A percentile compares a stretch with the other conserved stretches of the same genome.
These are phyloP conservation scores for Leucophenga varia DNA, from an alignment of 1,140 invertebrate species.

Conservation along the genomic window DNA sequence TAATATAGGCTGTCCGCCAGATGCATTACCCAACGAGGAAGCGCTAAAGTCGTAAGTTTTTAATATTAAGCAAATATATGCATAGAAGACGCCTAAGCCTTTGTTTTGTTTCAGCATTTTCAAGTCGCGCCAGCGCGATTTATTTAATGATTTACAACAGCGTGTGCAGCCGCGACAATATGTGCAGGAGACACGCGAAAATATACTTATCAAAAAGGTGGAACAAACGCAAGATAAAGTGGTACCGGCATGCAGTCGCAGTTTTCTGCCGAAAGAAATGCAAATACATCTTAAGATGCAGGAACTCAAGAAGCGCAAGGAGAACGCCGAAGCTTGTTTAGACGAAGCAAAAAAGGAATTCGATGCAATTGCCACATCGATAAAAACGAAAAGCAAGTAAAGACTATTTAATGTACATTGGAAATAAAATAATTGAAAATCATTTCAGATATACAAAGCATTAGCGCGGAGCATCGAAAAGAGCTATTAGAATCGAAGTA, in stretches of 20 bases:
- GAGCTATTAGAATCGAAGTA: slow-evolving; percentile 23
- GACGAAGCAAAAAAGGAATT: slow-evolving; percentile 29
- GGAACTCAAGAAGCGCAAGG: slow-evolving; percentile 28
- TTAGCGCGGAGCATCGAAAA: slow-evolving; percentile 28
- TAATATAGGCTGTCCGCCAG: slow-evolving; percentile 36
- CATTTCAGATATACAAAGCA: slow-evolving; percentile 37
- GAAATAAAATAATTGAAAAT: not conserved
- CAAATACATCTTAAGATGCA: slow-evolving; percentile 36
- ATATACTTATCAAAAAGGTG: slow-evolving; percentile 36
- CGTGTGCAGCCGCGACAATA: slow-evolving; percentile 32
- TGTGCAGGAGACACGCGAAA: slow-evolving; percentile 33
- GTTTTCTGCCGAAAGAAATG: slow-evolving; percentile 34
- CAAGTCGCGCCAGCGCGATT: slow-evolving; percentile 36
- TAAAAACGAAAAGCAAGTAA: slow-evolving; percentile 42
- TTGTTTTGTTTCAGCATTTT: slow-evolving; percentile 34
- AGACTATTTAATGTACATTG: not conserved
- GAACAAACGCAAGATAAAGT: slow-evolving; percentile 28
- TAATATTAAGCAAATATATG: not conserved
- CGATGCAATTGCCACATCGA: slow-evolving; percentile 23
- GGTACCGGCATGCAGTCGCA: slow-evolving; percentile 27
- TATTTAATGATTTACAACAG: slow-evolving; percentile 32
- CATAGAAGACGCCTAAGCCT: no score
- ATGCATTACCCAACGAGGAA: slow-evolving; percentile 31
- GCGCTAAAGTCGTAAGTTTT: slow-evolving; percentile 37
- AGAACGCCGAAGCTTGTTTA: slow-evolving; percentile 15